Evolutionary conservation across 2,113 vertebrate species (phyloP), one percentile per base, ranked within the genome.

Genomic region (Corynorhinus townsendii): DNA sequence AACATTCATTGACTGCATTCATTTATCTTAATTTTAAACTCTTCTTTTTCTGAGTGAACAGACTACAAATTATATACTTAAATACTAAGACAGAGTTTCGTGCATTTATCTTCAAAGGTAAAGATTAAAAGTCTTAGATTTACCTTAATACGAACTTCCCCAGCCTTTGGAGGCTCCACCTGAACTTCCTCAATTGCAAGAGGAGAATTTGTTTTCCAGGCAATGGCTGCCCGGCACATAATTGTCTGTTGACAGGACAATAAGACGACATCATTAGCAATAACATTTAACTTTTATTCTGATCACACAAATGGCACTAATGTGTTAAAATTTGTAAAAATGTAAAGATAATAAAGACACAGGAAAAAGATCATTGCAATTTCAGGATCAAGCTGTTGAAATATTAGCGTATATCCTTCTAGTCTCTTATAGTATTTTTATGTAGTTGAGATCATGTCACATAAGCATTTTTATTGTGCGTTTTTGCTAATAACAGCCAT

Each of bases 61-160:
- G 47, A 56, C 7, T 77, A 8, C 16, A 69, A 73, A 47, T 81
- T n/a, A 76, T 35, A 40, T 66, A 59, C 16, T 64, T 64, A 64
- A 30, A 64, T 30, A 64, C 71, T 12, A 4, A 68, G 68, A 80
- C 24, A 82, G 33, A 11, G 69, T 56, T 95, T 94, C 54, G 52
- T 85, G 87, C 40, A 54, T 62, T 94, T 80, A 26, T 15, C 54
- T 68, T 75, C 45, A 64, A 38, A 52, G 28, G 14, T 52, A 56
- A 92, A 90, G 66, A 14, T n/a, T 66, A 69, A 47, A 54, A 14
- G 28, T 43, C 24, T 26, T 56, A 10, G 69, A 56, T 38, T 95
- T 86, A 97, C 96, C 96, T 96, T 95, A 71, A 95, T 94, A 22
- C 66, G 81, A 82, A 97, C 94, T 94, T 97, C 95, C 68, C 90